phyloP scores from a whole-genome alignment of 2,888 invertebrate species.

The Caenorhabditis sp. region DNA sequence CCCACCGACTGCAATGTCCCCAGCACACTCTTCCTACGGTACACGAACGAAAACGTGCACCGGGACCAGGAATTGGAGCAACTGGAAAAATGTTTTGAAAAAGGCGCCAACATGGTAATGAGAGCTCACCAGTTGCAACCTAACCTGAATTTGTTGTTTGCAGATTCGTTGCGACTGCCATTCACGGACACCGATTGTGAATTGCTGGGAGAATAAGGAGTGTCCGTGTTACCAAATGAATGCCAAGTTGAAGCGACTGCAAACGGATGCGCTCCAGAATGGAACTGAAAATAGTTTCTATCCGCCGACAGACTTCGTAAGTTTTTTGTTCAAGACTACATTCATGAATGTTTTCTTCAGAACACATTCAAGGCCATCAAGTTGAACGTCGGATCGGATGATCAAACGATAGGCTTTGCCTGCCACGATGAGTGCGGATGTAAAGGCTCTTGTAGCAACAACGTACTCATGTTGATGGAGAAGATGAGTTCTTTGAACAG shows the following conservation, averaged over 20 bases:
- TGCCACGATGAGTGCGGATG: conserved; percentile 5
- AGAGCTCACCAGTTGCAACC: too few species aligned
- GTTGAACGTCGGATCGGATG: not conserved
- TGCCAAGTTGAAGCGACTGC: too few species aligned
- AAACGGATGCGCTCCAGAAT: too few species aligned
- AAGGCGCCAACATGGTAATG: not conserved
- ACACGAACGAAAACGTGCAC: not conserved
- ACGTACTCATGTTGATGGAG: not conserved
- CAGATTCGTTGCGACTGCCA: conserved; percentile 13
- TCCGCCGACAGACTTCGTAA: not conserved
- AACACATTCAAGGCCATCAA: not conserved
- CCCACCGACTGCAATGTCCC: not conserved
- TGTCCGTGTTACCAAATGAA: conserved; percentile 1
- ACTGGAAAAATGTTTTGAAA: not conserved
- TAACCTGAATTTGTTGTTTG: not conserved
- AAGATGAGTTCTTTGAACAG: too few species aligned
- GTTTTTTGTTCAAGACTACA: not conserved
- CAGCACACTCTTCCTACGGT: not conserved
- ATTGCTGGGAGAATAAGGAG: not conserved
- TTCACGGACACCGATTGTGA: not conserved
- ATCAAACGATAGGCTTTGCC: not conserved
- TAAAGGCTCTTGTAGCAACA: not conserved
- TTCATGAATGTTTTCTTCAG: too few species aligned
- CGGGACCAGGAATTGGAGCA: not conserved
- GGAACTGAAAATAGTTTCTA: not conserved